Base-by-base conservation (phyloP, 2,888 invertebrate species). In the Rhyacophila evoluta region DNA sequence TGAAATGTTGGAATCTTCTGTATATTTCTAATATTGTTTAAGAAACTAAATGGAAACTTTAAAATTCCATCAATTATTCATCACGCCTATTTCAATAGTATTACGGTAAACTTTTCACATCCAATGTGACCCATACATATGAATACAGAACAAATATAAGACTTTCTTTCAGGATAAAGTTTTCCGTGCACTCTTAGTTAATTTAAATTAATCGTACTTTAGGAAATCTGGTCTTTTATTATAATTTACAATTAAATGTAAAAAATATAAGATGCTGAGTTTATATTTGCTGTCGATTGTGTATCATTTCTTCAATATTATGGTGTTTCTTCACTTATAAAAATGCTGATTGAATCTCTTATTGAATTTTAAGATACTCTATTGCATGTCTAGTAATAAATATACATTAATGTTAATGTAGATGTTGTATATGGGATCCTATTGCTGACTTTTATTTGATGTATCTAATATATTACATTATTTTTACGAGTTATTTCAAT, bases 381-480 rank as follows among this genome's bases (percentile, higher is more conserved):
- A 74, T 38, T 78, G 78, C 74, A 78, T 78, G 78, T 69, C 38
- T 78, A 78, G 77, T 33, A 41, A 55, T 69, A 78, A 71, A 38
- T 41, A 33, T 55, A 78, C 33, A 41, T 70, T 74, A 36, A 78
- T 72, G 28, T 72, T 72, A 27, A 67, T 72, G 77, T 72, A 78
- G 78, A 74, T 27, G 77, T 78, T 78, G 78, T 77, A 77, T 75
- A 71, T 76, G 70, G 33, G 19, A 38, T 39, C 41, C 67, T 76
- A 71, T 36, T 76, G 72, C 72, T 33, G 72, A 36, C 25, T 36
- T 15, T 33, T 37, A 37, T 72, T 72, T 72, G 25, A 72, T 12
- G 19, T 37, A n/a, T 72, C 69, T 69, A 29, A 28, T 28, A 29
- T 69, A 69, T 69, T 69, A 12, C 33, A 69, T 28, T 33, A 28